Percentiles rank a stretch among this genome's conserved stretches.
phyloP scores from a whole-genome alignment of 2,797 vertebrate genomes.

The Discoglossus pictus region DNA sequence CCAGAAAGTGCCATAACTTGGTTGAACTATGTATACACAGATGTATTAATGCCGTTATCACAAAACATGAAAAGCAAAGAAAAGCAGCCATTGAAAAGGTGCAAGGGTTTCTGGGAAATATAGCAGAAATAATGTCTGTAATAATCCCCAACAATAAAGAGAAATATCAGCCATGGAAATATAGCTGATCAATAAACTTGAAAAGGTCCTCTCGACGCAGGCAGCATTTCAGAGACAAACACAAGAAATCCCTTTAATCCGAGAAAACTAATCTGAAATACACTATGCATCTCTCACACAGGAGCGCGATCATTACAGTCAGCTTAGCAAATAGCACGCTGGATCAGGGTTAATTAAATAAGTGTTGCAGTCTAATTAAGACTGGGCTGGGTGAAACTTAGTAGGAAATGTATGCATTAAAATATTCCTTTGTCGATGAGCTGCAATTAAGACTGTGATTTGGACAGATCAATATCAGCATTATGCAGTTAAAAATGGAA shows the following conservation, averaged over 20 bases:
- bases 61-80: too few relatives aligned
- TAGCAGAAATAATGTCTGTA: too few relatives aligned
- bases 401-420: constrained; percentile 72
- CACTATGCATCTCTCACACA: constrained; percentile 28
- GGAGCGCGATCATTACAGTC: constrained; percentile 60
- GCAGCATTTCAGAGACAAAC: too few relatives aligned
- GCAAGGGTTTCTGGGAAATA: too few relatives aligned
- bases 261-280: background rate
- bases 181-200: too few relatives aligned
- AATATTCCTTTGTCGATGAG: constrained; percentile 70
- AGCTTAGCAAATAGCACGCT: constrained; percentile 60
- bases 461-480: constrained; percentile 64
- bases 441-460: constrained; percentile 68
- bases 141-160: too few relatives aligned
- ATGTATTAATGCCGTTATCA: too few relatives aligned
- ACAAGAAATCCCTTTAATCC: background rate
- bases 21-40: too few relatives aligned
- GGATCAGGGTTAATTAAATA: constrained; percentile 70
- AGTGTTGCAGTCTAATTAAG: constrained; percentile 69
- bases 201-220: too few relatives aligned
- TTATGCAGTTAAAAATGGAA: constrained; percentile 53
- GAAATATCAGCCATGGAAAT: too few relatives aligned
- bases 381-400: constrained; percentile 63
- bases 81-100: too few relatives aligned
- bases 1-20: too few relatives aligned